A percentile compares a stretch with the other conserved stretches of the same genome.
These are phyloP conservation scores for Ficedula albicollis DNA, from an alignment of 2,797 vertebrate genomes.

Conservation along the genomic window DNA sequence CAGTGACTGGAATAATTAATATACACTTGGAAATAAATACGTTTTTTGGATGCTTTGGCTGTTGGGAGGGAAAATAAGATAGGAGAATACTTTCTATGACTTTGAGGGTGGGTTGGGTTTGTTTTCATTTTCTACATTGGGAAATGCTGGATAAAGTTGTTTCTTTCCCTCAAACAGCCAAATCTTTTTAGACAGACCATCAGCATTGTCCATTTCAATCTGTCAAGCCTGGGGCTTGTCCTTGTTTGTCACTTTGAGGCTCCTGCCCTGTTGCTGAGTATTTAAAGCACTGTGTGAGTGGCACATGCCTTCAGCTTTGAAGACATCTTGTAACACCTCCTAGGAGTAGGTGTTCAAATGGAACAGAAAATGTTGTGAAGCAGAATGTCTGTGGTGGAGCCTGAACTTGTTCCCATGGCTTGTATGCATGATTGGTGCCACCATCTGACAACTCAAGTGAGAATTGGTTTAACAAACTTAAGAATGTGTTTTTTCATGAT, in stretches of 20 bases:
- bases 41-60: neutral
- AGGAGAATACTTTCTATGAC: neutral
- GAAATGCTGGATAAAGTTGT: neutral
- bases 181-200: neutral
- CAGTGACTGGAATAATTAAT: neutral
- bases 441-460: conserved; percentile 51
- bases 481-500: neutral
- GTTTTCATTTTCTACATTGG: neutral
- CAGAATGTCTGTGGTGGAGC: conserved; percentile 2
- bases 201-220: neutral
- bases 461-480: conserved; percentile 29
- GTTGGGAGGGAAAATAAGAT: neutral
- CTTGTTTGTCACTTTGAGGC: conserved; percentile 1
- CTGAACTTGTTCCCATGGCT: conserved; percentile 43
- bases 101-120: neutral
- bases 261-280: neutral
- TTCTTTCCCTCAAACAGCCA: neutral
- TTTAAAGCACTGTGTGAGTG: neutral
- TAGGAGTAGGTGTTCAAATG: conserved; percentile 19
- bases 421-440: conserved; percentile 35
- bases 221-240: neutral
- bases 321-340: conserved; percentile 34
- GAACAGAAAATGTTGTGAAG: neutral
- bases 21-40: neutral
- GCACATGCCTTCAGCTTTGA: conserved; percentile 17